Percentiles rank a stretch among this genome's conserved stretches.
Conservation (phyloP, 2,113 vertebrate genomes). For the Phalacrocorax brasilianus region DNA sequence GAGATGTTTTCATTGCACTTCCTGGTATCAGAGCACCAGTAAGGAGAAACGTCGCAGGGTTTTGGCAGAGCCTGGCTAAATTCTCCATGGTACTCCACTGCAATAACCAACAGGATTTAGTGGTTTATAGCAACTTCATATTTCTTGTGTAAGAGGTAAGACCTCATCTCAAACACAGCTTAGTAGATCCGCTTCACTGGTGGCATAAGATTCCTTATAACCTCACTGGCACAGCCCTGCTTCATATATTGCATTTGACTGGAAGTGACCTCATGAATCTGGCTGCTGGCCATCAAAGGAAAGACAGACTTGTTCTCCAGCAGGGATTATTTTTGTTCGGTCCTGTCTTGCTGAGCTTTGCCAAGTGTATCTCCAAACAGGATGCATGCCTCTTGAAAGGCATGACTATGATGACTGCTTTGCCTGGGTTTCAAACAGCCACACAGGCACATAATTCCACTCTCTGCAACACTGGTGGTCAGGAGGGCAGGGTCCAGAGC, state of each 20-base stretch:
- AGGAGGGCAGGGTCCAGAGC: slow-evolving; percentile 20
- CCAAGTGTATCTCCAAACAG: slow-evolving; percentile 68
- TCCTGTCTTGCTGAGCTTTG: slow-evolving; percentile 64
- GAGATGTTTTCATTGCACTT: slow-evolving; percentile 38
- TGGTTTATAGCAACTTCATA: background rate
- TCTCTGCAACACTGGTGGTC: background rate
- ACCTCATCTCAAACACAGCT: background rate
- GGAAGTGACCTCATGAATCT: slow-evolving; percentile 64
- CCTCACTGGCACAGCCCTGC: background rate
- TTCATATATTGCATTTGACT: slow-evolving; percentile 44
- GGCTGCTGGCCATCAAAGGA: slow-evolving; percentile 64
- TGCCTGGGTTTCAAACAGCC: slow-evolving; percentile 23
- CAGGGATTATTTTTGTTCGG: slow-evolving; percentile 62
- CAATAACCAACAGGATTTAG: background rate
- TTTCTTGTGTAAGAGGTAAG: background rate
- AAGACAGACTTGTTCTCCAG: slow-evolving; percentile 62
- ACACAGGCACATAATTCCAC: background rate
- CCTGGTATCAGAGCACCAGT: background rate
- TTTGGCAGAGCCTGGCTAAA: background rate
- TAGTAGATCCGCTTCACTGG: background rate
- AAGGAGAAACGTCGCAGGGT: background rate
- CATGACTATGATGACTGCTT: slow-evolving; percentile 12
- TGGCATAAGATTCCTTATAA: slow-evolving; percentile 13
- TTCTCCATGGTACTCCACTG: background rate
- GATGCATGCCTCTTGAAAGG: slow-evolving; percentile 61